Evolutionary conservation across 2,113 vertebrate genomes (phyloP), one percentile per base, ranked within the genome.

Genomic region (Hirundichthys speculiger): DNA sequence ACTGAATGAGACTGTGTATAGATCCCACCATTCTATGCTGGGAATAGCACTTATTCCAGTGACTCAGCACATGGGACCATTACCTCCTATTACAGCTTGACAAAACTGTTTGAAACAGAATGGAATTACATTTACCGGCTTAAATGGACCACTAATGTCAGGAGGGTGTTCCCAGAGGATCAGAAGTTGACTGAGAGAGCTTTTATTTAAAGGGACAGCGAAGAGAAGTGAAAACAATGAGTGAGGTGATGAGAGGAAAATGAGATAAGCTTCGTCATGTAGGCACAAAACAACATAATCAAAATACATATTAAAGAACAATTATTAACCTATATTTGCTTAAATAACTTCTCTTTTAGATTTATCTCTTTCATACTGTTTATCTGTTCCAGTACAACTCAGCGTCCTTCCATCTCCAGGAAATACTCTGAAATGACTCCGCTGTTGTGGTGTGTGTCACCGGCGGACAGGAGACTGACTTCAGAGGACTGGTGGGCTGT

Each of bases 61-160:
- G 81, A 86, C 67, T 86, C 79, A 85, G 79, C 82, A 79, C 43
- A 51, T 40, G 48, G 48, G 13, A 14, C 75, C 73, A 87, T 88
- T 87, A 82, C 47, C 62, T 34, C 6, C 30, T 34, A 34, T 81
- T 73, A 77, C 18, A 74, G 69, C 63, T 64, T 55, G 72, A 77
- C 66, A 53, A 83, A 73, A 73, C 80, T 48, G 70, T 88, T 87
- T 88, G 25, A 74, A 88, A 68, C 54, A 13, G 63, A 22, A 69
- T 46, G 13, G 51, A 80, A 85, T 85, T 54, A 38, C 63, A 86
- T 89, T 84, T 70, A 79, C 55, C 61, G 69, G 41, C 71, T 54
- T 83, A 60, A 85, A 77, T 55, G 74, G 77, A 25, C 80, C 52
- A 79, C 84, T 78, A 86, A 55, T 73, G 77, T 83, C 80, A 63